phyloP scores from a whole-genome alignment of 2,113 vertebrate species.

The Carassius gibelio region DNA sequence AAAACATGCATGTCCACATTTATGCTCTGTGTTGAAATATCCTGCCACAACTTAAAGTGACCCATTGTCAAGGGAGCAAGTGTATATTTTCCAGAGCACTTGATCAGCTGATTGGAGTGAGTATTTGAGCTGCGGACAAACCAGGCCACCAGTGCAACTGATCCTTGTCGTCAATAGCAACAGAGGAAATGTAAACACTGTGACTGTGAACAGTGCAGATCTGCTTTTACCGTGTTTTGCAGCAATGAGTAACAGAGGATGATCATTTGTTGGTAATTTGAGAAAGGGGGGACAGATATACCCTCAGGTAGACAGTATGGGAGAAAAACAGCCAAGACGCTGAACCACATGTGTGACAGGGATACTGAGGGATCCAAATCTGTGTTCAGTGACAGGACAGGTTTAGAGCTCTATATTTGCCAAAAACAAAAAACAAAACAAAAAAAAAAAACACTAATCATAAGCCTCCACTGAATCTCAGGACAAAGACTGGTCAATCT shows the following conservation, averaged over 20 bases:
- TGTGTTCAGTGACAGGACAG: conserved; percentile 27
- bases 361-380: conserved; percentile 10
- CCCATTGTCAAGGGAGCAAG: conserved; percentile 4
- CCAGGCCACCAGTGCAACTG: conserved; percentile 17
- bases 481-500: background rate
- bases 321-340: background rate
- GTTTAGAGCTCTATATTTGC: conserved; percentile 8
- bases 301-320: background rate
- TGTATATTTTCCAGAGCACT: conserved; percentile 10
- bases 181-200: conserved; percentile 18
- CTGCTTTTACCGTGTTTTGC: background rate
- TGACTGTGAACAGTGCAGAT: conserved; percentile 9
- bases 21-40: background rate
- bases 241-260: background rate
- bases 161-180: conserved; percentile 32
- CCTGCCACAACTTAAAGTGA: background rate
- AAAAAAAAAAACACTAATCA: too few relatives aligned
- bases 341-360: conserved; percentile 10
- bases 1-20: background rate
- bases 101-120: conserved; percentile 31
- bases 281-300: background rate
- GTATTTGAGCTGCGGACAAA: conserved; percentile 36
- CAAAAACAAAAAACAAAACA: too few relatives aligned
- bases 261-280: background rate
- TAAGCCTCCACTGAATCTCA: background rate